These are phyloP conservation scores for Acanthopagrus latus DNA, from an alignment of 2,797 vertebrate genomes.

Conservation along the genomic window DNA sequence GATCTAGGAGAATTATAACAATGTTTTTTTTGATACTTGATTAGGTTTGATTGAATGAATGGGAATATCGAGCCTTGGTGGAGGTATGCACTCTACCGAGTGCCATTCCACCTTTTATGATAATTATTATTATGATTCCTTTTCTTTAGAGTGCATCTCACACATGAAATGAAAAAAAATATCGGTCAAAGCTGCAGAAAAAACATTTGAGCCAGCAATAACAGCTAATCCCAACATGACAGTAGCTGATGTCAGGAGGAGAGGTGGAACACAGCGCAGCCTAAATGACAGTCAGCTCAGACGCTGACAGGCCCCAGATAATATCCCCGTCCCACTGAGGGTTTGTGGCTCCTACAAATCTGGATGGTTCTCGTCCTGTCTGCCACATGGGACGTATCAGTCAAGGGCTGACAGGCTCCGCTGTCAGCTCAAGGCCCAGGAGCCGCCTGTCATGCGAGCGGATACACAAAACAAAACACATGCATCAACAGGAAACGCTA, in stretches of 20 bases:
- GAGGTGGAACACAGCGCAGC: constrained; percentile 49
- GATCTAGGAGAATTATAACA: too few relatives aligned
- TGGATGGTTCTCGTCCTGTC: constrained; percentile 68
- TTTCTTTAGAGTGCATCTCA: not conserved
- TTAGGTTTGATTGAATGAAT: too few relatives aligned
- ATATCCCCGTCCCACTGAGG: constrained; percentile 65
- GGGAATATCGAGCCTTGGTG: too few relatives aligned
- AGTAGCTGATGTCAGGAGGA: constrained; percentile 55
- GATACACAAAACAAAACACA: constrained; percentile 46
- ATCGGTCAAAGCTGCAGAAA: not conserved
- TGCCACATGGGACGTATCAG: constrained; percentile 71
- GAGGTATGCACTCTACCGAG: too few relatives aligned
- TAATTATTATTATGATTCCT: not conserved
- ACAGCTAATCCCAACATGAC: constrained; percentile 65
- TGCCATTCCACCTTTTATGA: too few relatives aligned
- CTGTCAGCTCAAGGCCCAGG: constrained; percentile 69
- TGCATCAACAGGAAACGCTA: constrained; percentile 22
- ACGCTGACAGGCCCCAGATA: constrained; percentile 70
- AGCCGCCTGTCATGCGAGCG: constrained; percentile 59
- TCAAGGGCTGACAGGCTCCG: constrained; percentile 66
- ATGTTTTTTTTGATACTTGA: too few relatives aligned
- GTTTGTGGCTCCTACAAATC: constrained; percentile 60
- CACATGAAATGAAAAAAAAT: constrained; percentile 8
- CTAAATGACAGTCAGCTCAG: constrained; percentile 68
- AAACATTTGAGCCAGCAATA: constrained; percentile 28